These are phyloP conservation scores for Syritta pipiens DNA, from an alignment of 2,888 invertebrate genomes.

Conservation along the genomic window DNA sequence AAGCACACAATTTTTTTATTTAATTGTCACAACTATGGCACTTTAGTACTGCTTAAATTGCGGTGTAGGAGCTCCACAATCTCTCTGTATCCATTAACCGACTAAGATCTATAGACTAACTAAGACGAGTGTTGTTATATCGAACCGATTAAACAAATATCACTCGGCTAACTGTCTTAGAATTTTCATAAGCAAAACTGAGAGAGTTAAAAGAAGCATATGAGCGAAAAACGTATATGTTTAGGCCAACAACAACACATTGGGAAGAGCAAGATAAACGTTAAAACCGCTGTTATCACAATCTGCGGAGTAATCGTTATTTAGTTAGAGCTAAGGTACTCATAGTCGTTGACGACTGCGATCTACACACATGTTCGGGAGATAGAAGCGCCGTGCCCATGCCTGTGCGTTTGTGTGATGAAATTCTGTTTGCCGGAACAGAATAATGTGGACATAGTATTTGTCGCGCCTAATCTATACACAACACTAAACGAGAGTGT, in stretches of 20 bases:
- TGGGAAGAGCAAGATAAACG: slow-evolving; percentile 58
- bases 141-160: slow-evolving; percentile 65
- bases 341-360: slow-evolving; percentile 53
- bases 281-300: slow-evolving; percentile 64
- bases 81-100: slow-evolving; percentile 53
- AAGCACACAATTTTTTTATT: slow-evolving; percentile 22
- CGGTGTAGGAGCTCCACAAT: slow-evolving; percentile 18
- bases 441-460: slow-evolving; percentile 35
- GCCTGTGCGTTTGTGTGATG: slow-evolving; percentile 47
- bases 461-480: slow-evolving; percentile 49
- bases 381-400: slow-evolving; percentile 34
- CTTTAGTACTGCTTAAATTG: slow-evolving; percentile 21
- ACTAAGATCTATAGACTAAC: slow-evolving; percentile 49
- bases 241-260: slow-evolving; percentile 46
- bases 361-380: slow-evolving; percentile 49
- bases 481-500: slow-evolving; percentile 36
- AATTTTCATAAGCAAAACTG: slow-evolving; percentile 50
- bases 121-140: slow-evolving; percentile 51
- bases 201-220: slow-evolving; percentile 38
- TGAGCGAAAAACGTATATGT: slow-evolving; percentile 30
- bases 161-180: slow-evolving; percentile 63
- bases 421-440: slow-evolving; percentile 40
- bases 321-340: slow-evolving; percentile 64
- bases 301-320: slow-evolving; percentile 62
- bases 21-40: slow-evolving; percentile 27